These are phyloP conservation scores for Xestoiulus laeticollis DNA, from an alignment of 2,888 invertebrate species.

Conservation along the genomic window DNA sequence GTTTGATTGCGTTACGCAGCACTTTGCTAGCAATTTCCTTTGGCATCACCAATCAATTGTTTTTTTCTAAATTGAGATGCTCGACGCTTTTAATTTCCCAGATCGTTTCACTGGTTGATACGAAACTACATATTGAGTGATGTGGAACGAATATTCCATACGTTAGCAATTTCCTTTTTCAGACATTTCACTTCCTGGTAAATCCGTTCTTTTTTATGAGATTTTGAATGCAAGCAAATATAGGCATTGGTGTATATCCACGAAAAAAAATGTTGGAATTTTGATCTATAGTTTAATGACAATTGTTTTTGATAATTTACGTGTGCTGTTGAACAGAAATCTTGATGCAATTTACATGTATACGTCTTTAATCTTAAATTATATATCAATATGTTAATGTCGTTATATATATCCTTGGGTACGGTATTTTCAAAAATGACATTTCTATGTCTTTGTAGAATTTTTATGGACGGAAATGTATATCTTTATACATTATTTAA, in stretches of 20 bases:
- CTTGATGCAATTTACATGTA: background rate
- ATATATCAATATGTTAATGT: too few species aligned
- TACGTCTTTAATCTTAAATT: too few species aligned
- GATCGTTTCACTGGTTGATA: background rate
- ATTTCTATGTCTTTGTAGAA: background rate
- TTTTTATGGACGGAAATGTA: too few species aligned
- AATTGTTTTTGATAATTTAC: too few species aligned
- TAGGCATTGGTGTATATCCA: too few species aligned
- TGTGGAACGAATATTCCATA: conserved; percentile 21
- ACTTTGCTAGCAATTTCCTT: conserved; percentile 46
- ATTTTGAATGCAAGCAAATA: background rate
- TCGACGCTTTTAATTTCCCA: background rate
- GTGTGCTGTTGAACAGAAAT: background rate
- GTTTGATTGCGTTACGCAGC: conserved; percentile 46
- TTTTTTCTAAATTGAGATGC: background rate
- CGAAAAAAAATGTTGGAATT: too few species aligned
- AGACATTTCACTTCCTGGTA: background rate
- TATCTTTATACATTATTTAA: too few species aligned
- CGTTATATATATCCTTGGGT: background rate
- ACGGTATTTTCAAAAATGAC: background rate
- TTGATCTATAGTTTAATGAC: too few species aligned
- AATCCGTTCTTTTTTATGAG: background rate
- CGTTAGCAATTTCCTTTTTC: conserved; percentile 6
- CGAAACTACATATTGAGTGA: background rate
- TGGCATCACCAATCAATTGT: conserved; percentile 11